These are phyloP conservation scores for Galerucella pusilla DNA, from an alignment of 2,888 invertebrate species.

Conservation along the genomic window DNA sequence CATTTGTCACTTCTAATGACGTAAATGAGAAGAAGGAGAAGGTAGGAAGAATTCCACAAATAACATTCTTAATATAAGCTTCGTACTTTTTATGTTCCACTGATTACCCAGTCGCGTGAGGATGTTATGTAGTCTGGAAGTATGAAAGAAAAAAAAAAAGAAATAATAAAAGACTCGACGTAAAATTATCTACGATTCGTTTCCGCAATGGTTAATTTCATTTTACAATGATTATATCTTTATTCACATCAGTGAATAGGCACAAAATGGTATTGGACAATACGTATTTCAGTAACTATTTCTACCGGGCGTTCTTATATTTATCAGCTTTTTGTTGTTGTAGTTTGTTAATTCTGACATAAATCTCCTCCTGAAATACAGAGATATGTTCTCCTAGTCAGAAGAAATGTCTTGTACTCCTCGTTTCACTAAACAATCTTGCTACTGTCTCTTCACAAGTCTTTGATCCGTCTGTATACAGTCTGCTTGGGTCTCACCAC, in stretches of 20 bases:
- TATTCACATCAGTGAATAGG: not conserved
- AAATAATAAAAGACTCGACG: slow-evolving; percentile 16
- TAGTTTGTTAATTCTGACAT: too few relatives aligned
- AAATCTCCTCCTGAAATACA: too few relatives aligned
- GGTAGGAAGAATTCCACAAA: slow-evolving; percentile 9
- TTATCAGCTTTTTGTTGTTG: too few relatives aligned
- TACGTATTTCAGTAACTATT: too few relatives aligned
- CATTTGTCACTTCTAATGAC: slow-evolving; percentile 16
- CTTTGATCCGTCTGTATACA: too few relatives aligned
- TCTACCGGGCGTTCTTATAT: too few relatives aligned
- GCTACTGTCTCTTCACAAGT: too few relatives aligned
- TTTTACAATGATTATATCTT: slow-evolving; percentile 11
- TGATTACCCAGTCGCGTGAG: slow-evolving; percentile 28
- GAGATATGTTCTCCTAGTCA: too few relatives aligned
- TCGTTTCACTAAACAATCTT: too few relatives aligned
- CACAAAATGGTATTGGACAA: not conserved
- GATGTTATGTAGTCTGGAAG: slow-evolving; percentile 9
- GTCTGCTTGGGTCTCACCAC: too few relatives aligned
- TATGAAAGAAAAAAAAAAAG: slow-evolving; percentile 14
- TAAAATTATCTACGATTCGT: slow-evolving; percentile 10
- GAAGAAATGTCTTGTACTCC: too few relatives aligned
- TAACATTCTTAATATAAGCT: slow-evolving; percentile 21
- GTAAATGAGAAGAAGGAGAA: slow-evolving; percentile 13
- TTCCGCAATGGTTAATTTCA: slow-evolving; percentile 19
- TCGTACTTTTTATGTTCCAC: slow-evolving; percentile 20